Conservation (phyloP, 2,113 vertebrate species). For the Neoarius graeffei region DNA sequence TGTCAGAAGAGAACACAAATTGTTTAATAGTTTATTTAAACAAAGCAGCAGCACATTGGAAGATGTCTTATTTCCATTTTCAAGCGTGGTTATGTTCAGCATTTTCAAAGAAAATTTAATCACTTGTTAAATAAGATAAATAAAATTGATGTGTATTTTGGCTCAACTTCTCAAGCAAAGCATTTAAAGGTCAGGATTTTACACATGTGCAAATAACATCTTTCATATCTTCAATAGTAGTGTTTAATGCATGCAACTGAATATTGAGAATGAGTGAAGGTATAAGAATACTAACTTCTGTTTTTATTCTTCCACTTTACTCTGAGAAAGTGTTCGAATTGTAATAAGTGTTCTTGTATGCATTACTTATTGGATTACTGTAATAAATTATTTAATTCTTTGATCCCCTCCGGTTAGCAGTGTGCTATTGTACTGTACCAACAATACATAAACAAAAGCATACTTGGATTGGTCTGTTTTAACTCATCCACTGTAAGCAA, state of each 20-base stretch:
- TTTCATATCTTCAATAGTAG: not conserved
- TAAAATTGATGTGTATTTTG: not conserved
- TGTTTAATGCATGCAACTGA: not conserved
- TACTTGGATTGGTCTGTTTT: conserved; percentile 2
- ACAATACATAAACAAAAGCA: not conserved
- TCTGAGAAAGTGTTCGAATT: not conserved
- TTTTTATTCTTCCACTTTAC: not conserved
- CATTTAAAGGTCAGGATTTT: not conserved
- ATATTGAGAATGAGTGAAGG: not conserved
- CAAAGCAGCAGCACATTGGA: not conserved
- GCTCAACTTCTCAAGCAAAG: not conserved
- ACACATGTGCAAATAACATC: not conserved
- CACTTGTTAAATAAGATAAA: not conserved
- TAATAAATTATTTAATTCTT: not conserved
- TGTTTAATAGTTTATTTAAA: not conserved
- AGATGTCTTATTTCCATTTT: not conserved
- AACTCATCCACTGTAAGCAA: not conserved
- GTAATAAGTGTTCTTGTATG: not conserved
- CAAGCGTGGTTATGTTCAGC: not conserved
- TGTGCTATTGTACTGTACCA: not conserved
- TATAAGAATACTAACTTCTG: not conserved
- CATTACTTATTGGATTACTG: not conserved
- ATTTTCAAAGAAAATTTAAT: not conserved
- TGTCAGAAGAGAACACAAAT: not conserved
- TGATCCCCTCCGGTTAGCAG: not conserved